phyloP scores from a whole-genome alignment of 35 echinoderm and acorn worm genomes.

The Stichopus chloronotus region DNA sequence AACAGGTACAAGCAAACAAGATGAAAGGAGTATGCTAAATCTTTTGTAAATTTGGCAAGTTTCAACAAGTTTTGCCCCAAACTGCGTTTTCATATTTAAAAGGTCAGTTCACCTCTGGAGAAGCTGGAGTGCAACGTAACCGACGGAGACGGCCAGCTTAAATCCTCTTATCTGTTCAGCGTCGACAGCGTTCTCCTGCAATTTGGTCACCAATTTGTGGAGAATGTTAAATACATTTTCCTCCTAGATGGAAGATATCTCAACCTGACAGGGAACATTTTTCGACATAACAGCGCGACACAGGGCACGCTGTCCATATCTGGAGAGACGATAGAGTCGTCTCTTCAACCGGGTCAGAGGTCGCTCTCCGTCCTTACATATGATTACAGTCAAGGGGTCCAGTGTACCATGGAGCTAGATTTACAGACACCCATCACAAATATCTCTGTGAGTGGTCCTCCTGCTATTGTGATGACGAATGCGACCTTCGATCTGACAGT shows the following conservation, averaged over 20 bases:
- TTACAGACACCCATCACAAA: conserved; percentile 9
- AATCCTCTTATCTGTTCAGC: background rate
- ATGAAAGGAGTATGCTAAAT: too few relatives aligned
- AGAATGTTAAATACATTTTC: conserved; percentile 31
- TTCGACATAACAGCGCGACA: background rate
- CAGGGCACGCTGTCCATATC: conserved; percentile 9
- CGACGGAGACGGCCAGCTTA: background rate
- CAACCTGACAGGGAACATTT: background rate
- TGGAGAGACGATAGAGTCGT: background rate
- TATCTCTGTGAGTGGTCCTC: background rate
- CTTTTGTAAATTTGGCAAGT: too few relatives aligned
- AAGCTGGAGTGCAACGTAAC: background rate
- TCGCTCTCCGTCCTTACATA: background rate
- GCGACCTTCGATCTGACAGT: conserved; percentile 42
- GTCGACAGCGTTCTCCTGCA: background rate
- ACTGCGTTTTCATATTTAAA: too few relatives aligned
- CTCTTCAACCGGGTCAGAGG: background rate
- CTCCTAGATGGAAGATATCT: conserved; percentile 4
- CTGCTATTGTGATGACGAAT: background rate
- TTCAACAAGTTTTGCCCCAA: too few relatives aligned
- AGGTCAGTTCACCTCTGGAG: conserved; percentile 14
- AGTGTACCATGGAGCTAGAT: conserved; percentile 6
- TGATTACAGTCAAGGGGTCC: background rate
- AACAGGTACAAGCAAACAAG: too few relatives aligned
- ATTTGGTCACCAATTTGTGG: background rate